Percentiles rank a stretch among this genome's conserved stretches.
Evolutionary conservation across 2,888 invertebrate species (phyloP).

Genomic region (Germaria angustata): DNA sequence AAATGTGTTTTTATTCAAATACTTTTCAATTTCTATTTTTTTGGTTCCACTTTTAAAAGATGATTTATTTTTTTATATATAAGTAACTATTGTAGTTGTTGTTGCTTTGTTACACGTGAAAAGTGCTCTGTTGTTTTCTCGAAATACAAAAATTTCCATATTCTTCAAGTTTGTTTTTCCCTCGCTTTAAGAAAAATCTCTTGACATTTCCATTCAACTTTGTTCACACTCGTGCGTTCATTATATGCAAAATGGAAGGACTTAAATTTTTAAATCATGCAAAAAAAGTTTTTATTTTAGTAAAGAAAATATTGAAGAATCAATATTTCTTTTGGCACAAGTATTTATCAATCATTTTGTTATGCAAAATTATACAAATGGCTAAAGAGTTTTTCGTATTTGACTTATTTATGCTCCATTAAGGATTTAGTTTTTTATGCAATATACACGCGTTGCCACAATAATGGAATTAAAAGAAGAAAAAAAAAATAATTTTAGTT

Average conservation of each 20-base stretch:
- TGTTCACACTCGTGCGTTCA: background rate
- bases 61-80: background rate
- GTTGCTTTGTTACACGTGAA: background rate
- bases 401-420: background rate
- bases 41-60: background rate
- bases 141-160: conserved; percentile 25
- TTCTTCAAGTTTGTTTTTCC: background rate
- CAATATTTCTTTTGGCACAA: background rate
- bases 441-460: background rate
- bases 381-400: background rate
- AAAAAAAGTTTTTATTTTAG: background rate
- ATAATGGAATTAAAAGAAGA: background rate
- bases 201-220: conserved; percentile 51
- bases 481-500: background rate
- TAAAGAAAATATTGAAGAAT: background rate
- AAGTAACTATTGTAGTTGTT: background rate
- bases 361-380: conserved; percentile 2
- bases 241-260: background rate
- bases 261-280: background rate
- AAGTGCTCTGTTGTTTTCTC: background rate
- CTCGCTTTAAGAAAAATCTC: conserved; percentile 13
- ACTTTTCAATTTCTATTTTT: background rate
- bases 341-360: background rate
- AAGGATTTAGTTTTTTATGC: background rate
- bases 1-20: conserved; percentile 40